phyloP scores from a whole-genome alignment of 1,140 invertebrate species.

The Anastrepha ludens region DNA sequence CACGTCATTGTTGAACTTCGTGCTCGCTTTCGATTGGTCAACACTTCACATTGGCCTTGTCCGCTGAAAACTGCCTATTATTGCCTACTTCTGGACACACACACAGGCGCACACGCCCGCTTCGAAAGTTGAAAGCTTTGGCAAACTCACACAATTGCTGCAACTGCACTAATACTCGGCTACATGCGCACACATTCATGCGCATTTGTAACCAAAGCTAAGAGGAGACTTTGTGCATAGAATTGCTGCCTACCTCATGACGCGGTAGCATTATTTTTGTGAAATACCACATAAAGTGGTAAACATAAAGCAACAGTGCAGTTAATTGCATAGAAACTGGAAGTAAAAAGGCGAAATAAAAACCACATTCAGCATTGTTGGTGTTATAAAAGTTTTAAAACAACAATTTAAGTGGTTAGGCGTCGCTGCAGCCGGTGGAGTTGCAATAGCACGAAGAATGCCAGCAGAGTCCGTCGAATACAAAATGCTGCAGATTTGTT shows the following conservation, averaged over 20 bases:
- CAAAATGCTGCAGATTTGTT: background rate
- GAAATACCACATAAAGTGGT: slow-evolving; percentile 6
- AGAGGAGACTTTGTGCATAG: background rate
- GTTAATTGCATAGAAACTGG: slow-evolving; percentile 27
- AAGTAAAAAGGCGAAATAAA: background rate
- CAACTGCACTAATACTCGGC: background rate
- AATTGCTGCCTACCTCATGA: background rate
- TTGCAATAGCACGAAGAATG: background rate
- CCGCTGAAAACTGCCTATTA: slow-evolving; percentile 17
- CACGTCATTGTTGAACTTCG: slow-evolving; percentile 8
- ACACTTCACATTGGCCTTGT: slow-evolving; percentile 49
- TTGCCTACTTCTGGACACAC: background rate
- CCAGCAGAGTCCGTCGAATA: background rate
- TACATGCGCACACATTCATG: too few species aligned
- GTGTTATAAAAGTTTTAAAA: background rate
- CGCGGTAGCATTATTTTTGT: slow-evolving; percentile 3
- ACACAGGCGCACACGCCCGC: background rate
- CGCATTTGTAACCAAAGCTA: too few species aligned
- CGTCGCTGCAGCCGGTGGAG: background rate
- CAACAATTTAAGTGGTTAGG: slow-evolving; percentile 4
- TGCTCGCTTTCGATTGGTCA: slow-evolving; percentile 11
- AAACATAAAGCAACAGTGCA: slow-evolving; percentile 45
- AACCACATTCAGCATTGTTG: background rate
- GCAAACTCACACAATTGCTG: background rate
- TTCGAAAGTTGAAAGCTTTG: background rate